Evolutionary conservation across 2,888 invertebrate species (phyloP), one percentile per base, ranked within the genome.

Genomic region (Copidosoma aretas): DNA sequence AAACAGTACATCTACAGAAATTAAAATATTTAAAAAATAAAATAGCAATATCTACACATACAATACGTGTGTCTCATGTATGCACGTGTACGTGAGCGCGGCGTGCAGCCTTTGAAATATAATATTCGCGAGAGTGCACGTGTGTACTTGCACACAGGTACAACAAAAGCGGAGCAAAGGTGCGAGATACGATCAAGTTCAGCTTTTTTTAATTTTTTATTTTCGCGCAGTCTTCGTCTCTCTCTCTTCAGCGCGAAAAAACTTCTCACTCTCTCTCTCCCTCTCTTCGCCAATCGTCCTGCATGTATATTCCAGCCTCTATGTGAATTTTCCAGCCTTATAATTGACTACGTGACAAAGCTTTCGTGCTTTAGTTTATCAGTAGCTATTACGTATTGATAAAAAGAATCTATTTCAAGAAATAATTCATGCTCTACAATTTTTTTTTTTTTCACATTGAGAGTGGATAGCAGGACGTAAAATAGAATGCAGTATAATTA

Each of bases 261-360:
- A 25, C 60, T 58, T 68, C 51, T 60, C 57, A 52, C 58, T 59
- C 66, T 70, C 64, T 71, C 71, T 71, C 69, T 67, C 71, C 69
- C 69, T 71, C 71, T 71, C 62, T 71, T 69, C 71, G 67, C 53
- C 22, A 22, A 67, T 67, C 41, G 60, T 64, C 52, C 43, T 51
- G 32, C 43, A 15, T 43, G 54, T n/a, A n/a, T n/a, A n/a, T n/a
- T 64, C 67, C 67, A 62, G 49, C 64, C 64, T 64, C 67, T 69
- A 71, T 53, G 32, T 61, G n/a, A 43, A 52, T 24, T 46, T 3
- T 41, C 14, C 41, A n/a, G 41, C 41, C 14, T 41, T 46, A 17
- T 17, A 46, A 46, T 46, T 46, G 3, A 46, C 43, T 46, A 15
- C 3, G 12, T 14, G 2, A 46, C 15, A 46, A 12, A 46, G 8